Evolutionary conservation across 2,113 vertebrate species (phyloP).

Genomic region (Nothobranchius kuhntae): DNA sequence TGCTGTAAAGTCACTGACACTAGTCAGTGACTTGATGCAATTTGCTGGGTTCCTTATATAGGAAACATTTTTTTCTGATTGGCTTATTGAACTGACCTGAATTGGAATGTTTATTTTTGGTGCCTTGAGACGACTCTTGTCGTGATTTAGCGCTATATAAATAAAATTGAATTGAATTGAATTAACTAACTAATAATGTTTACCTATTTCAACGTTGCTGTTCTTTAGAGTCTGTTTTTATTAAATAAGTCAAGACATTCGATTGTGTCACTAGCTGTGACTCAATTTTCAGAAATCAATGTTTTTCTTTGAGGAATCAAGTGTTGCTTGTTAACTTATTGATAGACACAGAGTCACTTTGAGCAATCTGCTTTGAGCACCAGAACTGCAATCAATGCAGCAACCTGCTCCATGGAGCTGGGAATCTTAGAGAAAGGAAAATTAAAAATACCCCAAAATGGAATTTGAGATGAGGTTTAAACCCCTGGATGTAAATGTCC

Average conservation of each 20-base stretch:
- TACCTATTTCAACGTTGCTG: neutral
- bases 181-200: neutral
- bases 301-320: slow-evolving; percentile 2
- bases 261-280: neutral
- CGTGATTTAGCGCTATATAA: too few species aligned
- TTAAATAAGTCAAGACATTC: neutral
- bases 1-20: too few species aligned
- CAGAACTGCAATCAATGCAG: neutral
- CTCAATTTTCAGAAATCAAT: neutral
- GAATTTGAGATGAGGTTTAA: too few species aligned
- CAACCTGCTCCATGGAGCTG: neutral
- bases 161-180: too few species aligned
- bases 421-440: neutral
- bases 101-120: too few species aligned
- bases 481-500: too few species aligned
- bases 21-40: too few species aligned
- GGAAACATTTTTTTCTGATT: too few species aligned
- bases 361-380: neutral
- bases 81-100: too few species aligned
- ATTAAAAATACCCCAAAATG: neutral
- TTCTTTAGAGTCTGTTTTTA: neutral
- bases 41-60: too few species aligned
- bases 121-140: too few species aligned
- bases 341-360: neutral
- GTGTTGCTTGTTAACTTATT: neutral